Evolutionary conservation across 2,797 vertebrate species (phyloP), one percentile per base, ranked within the genome.

Genomic region (Chloroceryle inda): DNA sequence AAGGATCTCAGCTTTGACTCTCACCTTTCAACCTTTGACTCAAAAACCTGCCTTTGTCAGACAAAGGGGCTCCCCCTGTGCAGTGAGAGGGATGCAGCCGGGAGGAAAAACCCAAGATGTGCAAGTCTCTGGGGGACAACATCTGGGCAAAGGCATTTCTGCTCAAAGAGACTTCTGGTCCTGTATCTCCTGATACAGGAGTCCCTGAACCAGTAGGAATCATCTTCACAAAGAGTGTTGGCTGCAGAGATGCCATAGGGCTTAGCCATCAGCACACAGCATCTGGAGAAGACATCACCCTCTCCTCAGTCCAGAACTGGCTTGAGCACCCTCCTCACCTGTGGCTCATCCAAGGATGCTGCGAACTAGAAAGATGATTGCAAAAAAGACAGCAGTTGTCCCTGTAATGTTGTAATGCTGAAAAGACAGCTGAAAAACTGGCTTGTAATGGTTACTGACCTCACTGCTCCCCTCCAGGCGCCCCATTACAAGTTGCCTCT

Each of bases 401-500:
- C 24, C 13, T 61, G 56, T 52, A 38, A 38, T 33, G 40, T 29
- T 18, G 18, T 56, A 63, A 40, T 45, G 37, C n/a, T 72, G 55
- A 42, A 19, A 40, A 21, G 33, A 52, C 1, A 1, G 18, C 62
- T 53, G 53, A 73, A 67, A 44, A 47, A 44, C 37, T 3, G 49
- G 44, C 16, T 13, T 81, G 23, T 68, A 40, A 45, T 4, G 5
- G n/a, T 49, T 58, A 21, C 37, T 61, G 84, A 33, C 42, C 76
- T 85, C 67, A 14, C 56, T 40, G 52, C 56, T 38, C 4, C 64
- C 26, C 66, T 85, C 52, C 62, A 23, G 27, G 62, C 45, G n/a
- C 6, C 50, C 75, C 15, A 2, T 49, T 21, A 50, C 0, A 0
- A 52, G 37, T n/a, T 2, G 0, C 37, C 62, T 61, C 49, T 55